Base-by-base conservation (phyloP, 2,113 vertebrate species). In the Etheostoma spectabile region DNA sequence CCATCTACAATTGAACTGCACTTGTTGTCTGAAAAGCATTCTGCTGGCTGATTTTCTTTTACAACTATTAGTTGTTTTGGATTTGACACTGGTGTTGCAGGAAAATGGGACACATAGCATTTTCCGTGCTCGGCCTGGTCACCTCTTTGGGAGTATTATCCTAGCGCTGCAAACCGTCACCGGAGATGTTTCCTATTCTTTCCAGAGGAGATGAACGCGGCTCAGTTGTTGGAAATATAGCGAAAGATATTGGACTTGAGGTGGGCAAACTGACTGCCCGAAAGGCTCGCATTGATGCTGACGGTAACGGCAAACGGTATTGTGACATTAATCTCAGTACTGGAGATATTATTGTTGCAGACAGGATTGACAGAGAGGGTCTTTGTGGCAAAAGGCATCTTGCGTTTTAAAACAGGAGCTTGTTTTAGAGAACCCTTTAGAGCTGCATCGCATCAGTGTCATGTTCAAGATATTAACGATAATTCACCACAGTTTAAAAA, bases 221-320 rank as follows among this genome's bases (percentile, higher is more conserved):
- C 16, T 65, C 93, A 60, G 89, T 95, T 46, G 91, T 97, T 42
- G 96, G 93, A 64, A 94, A 95, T 78, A 83, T 95, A 24, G 92
- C 94, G 12, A 94, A 96, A 66, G 96, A 96, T 88, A 78, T 97
- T 30, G 96, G 95, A 48, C 88, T 56, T 19, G 72, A 80, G 1
- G 77, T 89, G 19, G 75, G 84, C 12, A 94, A 93, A 48, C 82
- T 98, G 24, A 90, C 92, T 0, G 82, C 89, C 67, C 94, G 96
- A 51, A 96, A 95, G 1, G 92, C 95, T 55, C 94, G 96, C 52
- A 89, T 96, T 70, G 93, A 95, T 79, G 87, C 91, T 0, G 95
- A 95, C 68, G 87, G 86, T 46, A 93, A 89, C 74, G 91, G 19
- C 79, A 33, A 33, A 33, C 33, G 33, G 3, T 33, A 33, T 33